A percentile compares a stretch with the other conserved stretches of the same genome.
These are phyloP conservation scores for Catharus ustulatus DNA, from an alignment of 2,797 vertebrate genomes.

Conservation along the genomic window DNA sequence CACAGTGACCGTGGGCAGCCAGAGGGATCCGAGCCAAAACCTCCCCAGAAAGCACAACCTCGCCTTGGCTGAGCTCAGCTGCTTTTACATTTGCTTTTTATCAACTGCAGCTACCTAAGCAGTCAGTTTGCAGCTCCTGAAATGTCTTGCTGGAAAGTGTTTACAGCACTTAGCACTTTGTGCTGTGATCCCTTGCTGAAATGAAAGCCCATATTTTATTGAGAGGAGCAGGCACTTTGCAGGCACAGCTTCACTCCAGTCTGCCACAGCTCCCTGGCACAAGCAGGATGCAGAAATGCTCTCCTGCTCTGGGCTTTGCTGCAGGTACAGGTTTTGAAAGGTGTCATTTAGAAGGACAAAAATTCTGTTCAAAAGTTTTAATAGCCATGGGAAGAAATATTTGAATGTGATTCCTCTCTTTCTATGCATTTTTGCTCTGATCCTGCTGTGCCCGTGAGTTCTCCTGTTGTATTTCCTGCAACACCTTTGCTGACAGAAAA, in stretches of 20 bases:
- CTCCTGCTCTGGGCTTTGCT: background rate
- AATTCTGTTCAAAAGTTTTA: background rate
- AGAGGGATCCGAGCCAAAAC: background rate
- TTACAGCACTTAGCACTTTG: conserved; percentile 39
- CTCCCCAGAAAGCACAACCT: background rate
- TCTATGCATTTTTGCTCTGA: background rate
- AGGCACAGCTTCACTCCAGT: background rate
- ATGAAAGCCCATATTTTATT: background rate
- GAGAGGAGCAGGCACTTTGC: conserved; percentile 18
- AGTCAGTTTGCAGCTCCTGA: background rate
- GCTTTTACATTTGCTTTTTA: background rate
- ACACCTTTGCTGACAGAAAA: background rate
- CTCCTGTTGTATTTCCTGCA: background rate
- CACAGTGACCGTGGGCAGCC: background rate
- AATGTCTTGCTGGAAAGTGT: conserved; percentile 34
- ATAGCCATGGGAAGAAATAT: background rate
- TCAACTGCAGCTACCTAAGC: background rate
- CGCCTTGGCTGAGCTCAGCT: background rate
- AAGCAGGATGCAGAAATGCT: background rate
- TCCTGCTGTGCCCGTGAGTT: conserved; percentile 1
- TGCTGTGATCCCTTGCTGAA: conserved; percentile 1
- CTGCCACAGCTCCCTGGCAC: background rate
- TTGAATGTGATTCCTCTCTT: background rate
- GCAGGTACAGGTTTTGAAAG: background rate
- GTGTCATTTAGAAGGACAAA: background rate